Conservation (phyloP, 2,888 invertebrate species). For the Tipula helvola region DNA sequence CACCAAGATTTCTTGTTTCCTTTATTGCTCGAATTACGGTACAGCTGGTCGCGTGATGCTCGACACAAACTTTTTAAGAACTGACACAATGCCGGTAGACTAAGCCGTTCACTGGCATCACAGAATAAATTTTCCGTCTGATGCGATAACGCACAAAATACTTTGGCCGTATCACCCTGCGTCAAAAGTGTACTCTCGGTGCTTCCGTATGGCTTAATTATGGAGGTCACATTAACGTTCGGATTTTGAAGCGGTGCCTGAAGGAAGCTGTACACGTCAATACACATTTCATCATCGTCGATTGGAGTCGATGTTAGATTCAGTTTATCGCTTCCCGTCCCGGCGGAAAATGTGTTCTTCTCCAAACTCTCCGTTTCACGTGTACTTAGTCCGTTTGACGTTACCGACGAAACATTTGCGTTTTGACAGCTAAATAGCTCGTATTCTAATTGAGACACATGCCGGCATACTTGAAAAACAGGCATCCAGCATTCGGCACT, state of each 20-base stretch:
- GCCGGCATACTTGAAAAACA: constrained; percentile 86
- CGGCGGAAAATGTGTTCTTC: constrained; percentile 28
- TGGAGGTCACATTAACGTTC: constrained; percentile 36
- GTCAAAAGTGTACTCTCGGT: constrained; percentile 46
- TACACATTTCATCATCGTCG: constrained; percentile 67
- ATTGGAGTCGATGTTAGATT: constrained; percentile 48
- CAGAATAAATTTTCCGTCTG: constrained; percentile 86
- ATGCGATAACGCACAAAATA: constrained; percentile 79
- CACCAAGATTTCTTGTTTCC: constrained; percentile 35
- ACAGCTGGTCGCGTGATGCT: constrained; percentile 66
- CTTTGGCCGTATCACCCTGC: constrained; percentile 73
- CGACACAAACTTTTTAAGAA: constrained; percentile 72
- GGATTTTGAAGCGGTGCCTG: constrained; percentile 57
- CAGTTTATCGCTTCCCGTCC: constrained; percentile 46
- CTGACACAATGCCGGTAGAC: constrained; percentile 68
- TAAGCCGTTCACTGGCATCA: constrained; percentile 75
- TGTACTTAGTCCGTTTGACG: constrained; percentile 29
- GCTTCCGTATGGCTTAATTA: constrained; percentile 33
- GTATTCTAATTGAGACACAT: constrained; percentile 85
- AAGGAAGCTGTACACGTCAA: constrained; percentile 74
- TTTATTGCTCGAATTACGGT: constrained; percentile 36
- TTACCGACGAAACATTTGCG: constrained; percentile 21
- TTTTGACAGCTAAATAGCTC: constrained; percentile 72
- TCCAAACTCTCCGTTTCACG: constrained; percentile 33
- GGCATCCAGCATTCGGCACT: constrained; percentile 93